phyloP scores from a whole-genome alignment of 1,140 invertebrate genomes.

The Temnothorax nylanderi region DNA sequence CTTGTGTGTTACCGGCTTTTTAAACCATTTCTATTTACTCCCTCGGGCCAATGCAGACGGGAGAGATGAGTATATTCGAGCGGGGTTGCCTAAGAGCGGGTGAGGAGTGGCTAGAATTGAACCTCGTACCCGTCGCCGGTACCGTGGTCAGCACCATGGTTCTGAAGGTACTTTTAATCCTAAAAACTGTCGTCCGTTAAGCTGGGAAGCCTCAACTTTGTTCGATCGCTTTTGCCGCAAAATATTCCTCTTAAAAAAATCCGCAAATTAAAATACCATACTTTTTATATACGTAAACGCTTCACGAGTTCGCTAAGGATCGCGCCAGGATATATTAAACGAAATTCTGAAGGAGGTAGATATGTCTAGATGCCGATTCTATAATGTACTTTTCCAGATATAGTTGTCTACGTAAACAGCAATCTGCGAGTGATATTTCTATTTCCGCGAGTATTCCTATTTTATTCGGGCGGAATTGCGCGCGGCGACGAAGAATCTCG shows the following conservation, averaged over 20 bases:
- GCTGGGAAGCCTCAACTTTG: slow-evolving; percentile 58
- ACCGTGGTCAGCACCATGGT: slow-evolving; percentile 93
- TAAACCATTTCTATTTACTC: slow-evolving; percentile 72
- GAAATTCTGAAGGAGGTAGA: background rate
- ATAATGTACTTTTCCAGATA: background rate
- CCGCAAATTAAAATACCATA: background rate
- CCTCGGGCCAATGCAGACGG: slow-evolving; percentile 86
- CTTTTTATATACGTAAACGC: background rate
- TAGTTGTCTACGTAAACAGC: slow-evolving; percentile 22
- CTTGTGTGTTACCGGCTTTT: slow-evolving; percentile 49
- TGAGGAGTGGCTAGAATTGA: slow-evolving; percentile 97
- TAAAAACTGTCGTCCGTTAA: slow-evolving; percentile 18
- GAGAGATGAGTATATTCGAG: slow-evolving; percentile 96
- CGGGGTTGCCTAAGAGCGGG: slow-evolving; percentile 96
- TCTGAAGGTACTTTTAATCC: slow-evolving; percentile 89
- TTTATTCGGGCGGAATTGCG: slow-evolving; percentile 35
- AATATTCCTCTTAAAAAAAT: background rate
- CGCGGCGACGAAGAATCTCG: slow-evolving; percentile 23
- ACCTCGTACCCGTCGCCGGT: slow-evolving; percentile 94
- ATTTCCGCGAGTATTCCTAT: slow-evolving; percentile 31
- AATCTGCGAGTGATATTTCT: slow-evolving; percentile 35
- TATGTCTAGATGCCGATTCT: background rate
- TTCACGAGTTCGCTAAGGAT: background rate
- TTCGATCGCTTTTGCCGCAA: background rate
- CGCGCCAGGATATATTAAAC: background rate